These are phyloP conservation scores for Neomonachus schauinslandi DNA, from an alignment of 2,113 vertebrate genomes.

Conservation along the genomic window DNA sequence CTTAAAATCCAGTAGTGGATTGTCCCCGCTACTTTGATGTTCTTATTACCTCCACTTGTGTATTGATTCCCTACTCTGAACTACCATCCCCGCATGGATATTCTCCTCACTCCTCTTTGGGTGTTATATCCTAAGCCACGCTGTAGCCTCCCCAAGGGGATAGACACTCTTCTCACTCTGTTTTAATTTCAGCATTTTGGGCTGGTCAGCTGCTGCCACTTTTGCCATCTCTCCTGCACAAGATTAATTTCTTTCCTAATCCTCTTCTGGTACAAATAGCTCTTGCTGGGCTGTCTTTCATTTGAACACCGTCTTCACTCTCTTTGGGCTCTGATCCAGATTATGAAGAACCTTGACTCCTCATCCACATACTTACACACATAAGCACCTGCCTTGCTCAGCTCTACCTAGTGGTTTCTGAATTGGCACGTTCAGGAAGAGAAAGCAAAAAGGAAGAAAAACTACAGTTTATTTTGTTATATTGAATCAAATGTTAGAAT, in stretches of 20 bases:
- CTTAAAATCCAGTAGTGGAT: not conserved
- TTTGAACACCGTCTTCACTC: not conserved
- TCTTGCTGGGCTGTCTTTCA: not conserved
- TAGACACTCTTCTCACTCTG: not conserved
- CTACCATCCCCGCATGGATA: not conserved
- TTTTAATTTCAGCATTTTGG: not conserved
- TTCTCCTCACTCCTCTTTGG: not conserved
- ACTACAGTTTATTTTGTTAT: not conserved
- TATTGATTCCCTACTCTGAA: not conserved
- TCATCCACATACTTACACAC: not conserved
- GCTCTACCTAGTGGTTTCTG: not conserved
- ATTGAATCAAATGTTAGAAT: not conserved
- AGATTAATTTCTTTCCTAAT: not conserved
- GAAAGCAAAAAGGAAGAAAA: not conserved
- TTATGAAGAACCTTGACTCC: not conserved
- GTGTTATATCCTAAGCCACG: not conserved
- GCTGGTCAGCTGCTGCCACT: not conserved
- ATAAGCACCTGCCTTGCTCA: not conserved
- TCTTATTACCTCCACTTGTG: not conserved
- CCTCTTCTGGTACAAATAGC: not conserved
- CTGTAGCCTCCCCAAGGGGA: not conserved
- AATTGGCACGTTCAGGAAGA: not conserved
- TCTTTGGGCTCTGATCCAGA: not conserved
- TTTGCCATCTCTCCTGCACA: not conserved
- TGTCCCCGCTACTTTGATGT: not conserved